Evolutionary conservation across 2,113 vertebrate species (phyloP).

Genomic region (Dipodomys spectabilis): DNA sequence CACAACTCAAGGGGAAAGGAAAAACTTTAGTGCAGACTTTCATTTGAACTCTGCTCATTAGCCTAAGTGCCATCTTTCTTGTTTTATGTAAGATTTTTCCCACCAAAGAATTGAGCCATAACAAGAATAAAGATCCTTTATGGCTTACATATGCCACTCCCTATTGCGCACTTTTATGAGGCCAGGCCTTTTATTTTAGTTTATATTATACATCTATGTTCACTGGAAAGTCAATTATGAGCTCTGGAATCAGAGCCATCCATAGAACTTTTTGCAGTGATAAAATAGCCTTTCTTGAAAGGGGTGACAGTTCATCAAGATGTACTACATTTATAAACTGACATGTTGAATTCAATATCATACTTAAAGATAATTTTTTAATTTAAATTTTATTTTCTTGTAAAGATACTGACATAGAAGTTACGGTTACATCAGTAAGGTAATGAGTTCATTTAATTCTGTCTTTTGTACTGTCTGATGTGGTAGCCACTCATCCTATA

Average conservation of each 20-base stretch:
- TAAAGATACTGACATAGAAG: no score
- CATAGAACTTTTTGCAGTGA: background rate
- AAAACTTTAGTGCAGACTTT: background rate
- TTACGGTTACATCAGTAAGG: no score
- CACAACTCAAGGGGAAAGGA: background rate
- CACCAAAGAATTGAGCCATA: conserved; percentile 20
- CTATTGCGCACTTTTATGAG: background rate
- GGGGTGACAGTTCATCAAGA: no score
- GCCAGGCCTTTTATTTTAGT: background rate
- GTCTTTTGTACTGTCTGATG: background rate
- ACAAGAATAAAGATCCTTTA: background rate
- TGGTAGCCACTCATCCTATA: background rate
- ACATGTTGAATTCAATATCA: no score
- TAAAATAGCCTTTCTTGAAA: background rate
- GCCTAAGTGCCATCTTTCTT: background rate
- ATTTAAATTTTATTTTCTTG: no score
- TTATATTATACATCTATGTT: background rate
- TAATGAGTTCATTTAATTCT: background rate
- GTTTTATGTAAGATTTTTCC: background rate
- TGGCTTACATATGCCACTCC: conserved; percentile 15
- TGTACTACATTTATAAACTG: no score
- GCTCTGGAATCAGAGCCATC: background rate
- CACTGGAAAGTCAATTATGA: background rate
- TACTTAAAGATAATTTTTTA: no score
- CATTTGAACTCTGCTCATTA: background rate